Evolutionary conservation across 2,113 vertebrate genomes (phyloP).

Genomic region (Gila orcuttii): DNA sequence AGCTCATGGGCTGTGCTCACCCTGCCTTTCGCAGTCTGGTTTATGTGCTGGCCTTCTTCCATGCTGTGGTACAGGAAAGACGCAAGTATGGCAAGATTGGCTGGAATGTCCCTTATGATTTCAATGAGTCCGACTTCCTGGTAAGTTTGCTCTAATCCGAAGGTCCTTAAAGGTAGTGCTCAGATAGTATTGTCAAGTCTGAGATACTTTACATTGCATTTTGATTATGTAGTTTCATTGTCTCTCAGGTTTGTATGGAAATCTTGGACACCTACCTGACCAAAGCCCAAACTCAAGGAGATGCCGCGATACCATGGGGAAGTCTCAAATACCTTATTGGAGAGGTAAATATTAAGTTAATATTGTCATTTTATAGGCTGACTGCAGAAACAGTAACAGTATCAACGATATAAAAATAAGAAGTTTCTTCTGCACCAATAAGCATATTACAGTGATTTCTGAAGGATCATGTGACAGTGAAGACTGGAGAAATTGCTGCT

Average conservation of each 20-base stretch:
- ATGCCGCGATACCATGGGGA: constrained; percentile 88
- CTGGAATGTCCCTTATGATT: constrained; percentile 94
- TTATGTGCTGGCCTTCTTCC: constrained; percentile 92
- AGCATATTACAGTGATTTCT: too few species aligned
- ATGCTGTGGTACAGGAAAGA: constrained; percentile 94
- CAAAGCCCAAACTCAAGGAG: constrained; percentile 84
- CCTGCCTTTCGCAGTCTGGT: constrained; percentile 86
- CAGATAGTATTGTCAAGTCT: background rate
- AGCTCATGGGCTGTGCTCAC: constrained; percentile 83
- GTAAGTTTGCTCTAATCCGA: constrained; percentile 64
- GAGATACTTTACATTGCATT: background rate
- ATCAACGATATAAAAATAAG: too few species aligned
- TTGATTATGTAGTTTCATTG: background rate
- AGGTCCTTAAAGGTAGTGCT: background rate
- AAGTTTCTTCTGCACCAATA: too few species aligned
- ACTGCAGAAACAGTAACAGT: background rate
- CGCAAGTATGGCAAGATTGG: constrained; percentile 96
- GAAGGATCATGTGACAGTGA: too few species aligned
- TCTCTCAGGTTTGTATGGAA: constrained; percentile 92
- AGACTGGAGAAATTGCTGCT: too few species aligned
- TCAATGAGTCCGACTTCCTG: constrained; percentile 96
- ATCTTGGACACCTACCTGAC: constrained; percentile 91
- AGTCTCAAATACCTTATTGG: constrained; percentile 95
- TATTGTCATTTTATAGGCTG: background rate
- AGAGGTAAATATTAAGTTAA: constrained; percentile 79